Evolutionary conservation across 2,113 vertebrate species (phyloP).

Genomic region (Montifringilla adamsi): DNA sequence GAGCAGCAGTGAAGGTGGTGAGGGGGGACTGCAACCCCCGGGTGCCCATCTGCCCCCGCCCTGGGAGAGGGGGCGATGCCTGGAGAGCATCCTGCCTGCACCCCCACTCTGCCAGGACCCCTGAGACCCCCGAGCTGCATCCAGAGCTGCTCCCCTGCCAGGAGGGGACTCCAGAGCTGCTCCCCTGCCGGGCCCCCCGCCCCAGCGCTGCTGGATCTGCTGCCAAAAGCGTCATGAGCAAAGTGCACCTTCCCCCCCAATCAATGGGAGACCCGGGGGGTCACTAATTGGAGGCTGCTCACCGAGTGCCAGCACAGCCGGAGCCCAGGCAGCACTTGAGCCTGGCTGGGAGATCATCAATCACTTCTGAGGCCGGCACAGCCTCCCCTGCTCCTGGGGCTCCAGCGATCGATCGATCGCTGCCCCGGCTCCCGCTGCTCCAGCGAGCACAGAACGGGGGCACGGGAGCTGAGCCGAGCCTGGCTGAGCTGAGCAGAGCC

Average conservation of each 20-base stretch:
- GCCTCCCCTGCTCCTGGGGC: not conserved
- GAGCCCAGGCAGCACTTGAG: not conserved
- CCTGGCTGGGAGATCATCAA: not conserved
- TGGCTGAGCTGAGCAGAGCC: not conserved
- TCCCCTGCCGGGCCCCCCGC: not conserved
- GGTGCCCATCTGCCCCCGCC: not conserved
- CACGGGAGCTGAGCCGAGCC: not conserved
- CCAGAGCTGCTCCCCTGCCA: not conserved
- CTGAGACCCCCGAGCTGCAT: not conserved
- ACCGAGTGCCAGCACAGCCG: not conserved
- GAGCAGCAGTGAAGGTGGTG: not conserved
- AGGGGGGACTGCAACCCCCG: rapidly evolving
- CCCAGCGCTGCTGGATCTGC: not conserved
- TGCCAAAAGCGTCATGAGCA: not conserved
- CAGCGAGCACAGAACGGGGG: not conserved
- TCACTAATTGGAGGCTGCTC: constrained; percentile 32
- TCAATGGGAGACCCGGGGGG: constrained; percentile 3
- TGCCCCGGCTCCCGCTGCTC: not conserved
- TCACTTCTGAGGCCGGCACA: not conserved
- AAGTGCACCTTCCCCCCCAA: not conserved
- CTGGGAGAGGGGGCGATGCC: not conserved
- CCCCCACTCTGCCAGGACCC: not conserved
- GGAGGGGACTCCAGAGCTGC: not conserved
- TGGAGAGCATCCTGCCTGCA: not conserved
- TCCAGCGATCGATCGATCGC: not conserved